Evolutionary conservation across 2,888 invertebrate genomes (phyloP), one percentile per base, ranked within the genome.

Genomic region (Pollenia amentaria): DNA sequence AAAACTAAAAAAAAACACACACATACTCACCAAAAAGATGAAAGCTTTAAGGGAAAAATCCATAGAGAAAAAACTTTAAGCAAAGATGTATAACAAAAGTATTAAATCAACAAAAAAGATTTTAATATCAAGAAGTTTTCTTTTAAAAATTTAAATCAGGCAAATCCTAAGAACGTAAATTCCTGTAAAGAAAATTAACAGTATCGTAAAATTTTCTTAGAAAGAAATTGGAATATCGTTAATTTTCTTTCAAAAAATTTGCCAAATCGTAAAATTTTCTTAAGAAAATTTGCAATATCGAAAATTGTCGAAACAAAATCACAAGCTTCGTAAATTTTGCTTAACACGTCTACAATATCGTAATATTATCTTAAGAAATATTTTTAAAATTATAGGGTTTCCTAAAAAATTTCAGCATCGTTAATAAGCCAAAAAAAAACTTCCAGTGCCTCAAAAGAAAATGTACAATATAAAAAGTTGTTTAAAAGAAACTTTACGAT

Each of bases 31-130:
- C 29, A 29, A 29, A 29, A 4, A 55, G 10, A 9, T 64, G 53
- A 83, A 75, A 84, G 73, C 84, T 84, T 84, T 62, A n/a, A 21
- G 72, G 65, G 65, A 77, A 67, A 29, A 65, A 73, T 38, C 51
- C 29, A 16, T 65, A 40, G 8, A 44, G 29, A n/a, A 44, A 60
- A 70, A 69, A 40, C 64, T 78, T 14, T 53, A 16, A 40, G 53
- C 69, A 62, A 53, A 14, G 12, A 6, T 65, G 76, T 9, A 38
- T 0, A 46, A 75, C n/a, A 75, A 75, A 11, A 18, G 46, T 65
- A 44, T 16, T 65, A 44, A 44, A 44, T 65, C 6, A 8, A 42
- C 42, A 42, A 44, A 18, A 2, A 18, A 64, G 51, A 48, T 9
- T 18, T 18, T 21, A 44, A 51, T 12, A 51, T 11, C 51, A 7